These are phyloP conservation scores for Cyanoliseus patagonus DNA, from an alignment of 2,113 vertebrate species.

Conservation along the genomic window DNA sequence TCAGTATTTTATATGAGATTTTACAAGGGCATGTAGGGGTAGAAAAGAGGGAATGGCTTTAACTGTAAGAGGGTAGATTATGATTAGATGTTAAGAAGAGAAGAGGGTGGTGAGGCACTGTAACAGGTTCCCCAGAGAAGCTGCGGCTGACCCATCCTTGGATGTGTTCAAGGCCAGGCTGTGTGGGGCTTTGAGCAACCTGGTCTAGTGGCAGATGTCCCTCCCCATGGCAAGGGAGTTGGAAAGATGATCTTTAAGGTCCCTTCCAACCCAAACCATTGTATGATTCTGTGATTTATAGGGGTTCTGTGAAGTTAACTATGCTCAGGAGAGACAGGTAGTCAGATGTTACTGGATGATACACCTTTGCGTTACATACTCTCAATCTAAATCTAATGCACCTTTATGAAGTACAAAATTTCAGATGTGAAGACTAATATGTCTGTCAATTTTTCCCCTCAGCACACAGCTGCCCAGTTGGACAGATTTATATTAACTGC, in stretches of 20 bases:
- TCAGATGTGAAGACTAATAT: background rate
- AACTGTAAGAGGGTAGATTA: background rate
- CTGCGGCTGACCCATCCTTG: background rate
- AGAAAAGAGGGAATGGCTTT: background rate
- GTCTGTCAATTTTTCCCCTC: background rate
- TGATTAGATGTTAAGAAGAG: background rate
- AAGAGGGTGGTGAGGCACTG: background rate
- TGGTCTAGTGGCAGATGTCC: background rate
- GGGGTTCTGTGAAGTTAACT: background rate
- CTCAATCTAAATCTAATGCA: background rate
- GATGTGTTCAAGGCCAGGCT: background rate
- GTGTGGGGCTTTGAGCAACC: background rate
- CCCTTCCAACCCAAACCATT: background rate
- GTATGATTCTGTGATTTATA: background rate
- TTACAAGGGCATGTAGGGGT: background rate
- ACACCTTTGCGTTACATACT: background rate
- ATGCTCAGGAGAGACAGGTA: background rate
- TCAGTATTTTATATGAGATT: background rate
- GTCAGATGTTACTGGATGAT: background rate
- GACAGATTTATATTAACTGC: constrained; percentile 90
- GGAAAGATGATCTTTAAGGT: background rate
- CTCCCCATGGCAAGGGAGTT: background rate
- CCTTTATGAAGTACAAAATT: background rate
- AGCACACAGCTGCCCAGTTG: constrained; percentile 82
- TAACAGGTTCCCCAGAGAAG: background rate